Evolutionary conservation across 2,888 invertebrate genomes (phyloP), one percentile per base, ranked within the genome.

Genomic region (Napeogenes sylphis): DNA sequence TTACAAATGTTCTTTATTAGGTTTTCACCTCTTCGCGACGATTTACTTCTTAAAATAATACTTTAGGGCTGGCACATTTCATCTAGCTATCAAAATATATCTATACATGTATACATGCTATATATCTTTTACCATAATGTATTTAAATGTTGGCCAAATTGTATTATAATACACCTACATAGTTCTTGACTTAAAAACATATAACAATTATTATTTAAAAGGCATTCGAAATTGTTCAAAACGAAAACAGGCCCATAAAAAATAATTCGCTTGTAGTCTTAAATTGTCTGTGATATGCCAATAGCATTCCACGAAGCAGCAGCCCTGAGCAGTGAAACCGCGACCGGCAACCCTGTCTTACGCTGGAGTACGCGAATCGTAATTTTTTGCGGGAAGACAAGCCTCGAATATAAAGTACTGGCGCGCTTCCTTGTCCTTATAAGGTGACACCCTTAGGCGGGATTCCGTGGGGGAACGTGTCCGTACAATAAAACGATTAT

Each of bases 321-420:
- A 63, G 56, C 64, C 67, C 62, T 64, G 64, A 30, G 58, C 45
- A 58, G 64, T 56, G 59, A 60, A 59, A 62, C 53, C 42, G 46
- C 64, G 55, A 55, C 45, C 62, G 64, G 68, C 58, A 68, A 64
- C 67, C 62, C 68, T 54, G 64, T 61, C 68, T 68, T 85, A 86
- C 85, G 82, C 76, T 76, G 77, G 75, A 81, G 84, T 85, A 86
- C 85, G 81, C 84, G 84, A 83, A 85, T 77, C 87, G 88, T 88
- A 87, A 79, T 81, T 89, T 89, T 88, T 89, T 85, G 82, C 73
- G 74, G 75, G 75, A 76, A 74, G 70, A 81, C 81, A 75, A 75
- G 78, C 66, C 68, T 69, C 76, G 85, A 81, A 87, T 87, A 85
- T 81, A 78, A 87, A 87, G 79, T 58, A 62, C 75, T 73, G 75